Base-by-base conservation (phyloP, 2,888 invertebrate genomes). In the Eulithis testata region DNA sequence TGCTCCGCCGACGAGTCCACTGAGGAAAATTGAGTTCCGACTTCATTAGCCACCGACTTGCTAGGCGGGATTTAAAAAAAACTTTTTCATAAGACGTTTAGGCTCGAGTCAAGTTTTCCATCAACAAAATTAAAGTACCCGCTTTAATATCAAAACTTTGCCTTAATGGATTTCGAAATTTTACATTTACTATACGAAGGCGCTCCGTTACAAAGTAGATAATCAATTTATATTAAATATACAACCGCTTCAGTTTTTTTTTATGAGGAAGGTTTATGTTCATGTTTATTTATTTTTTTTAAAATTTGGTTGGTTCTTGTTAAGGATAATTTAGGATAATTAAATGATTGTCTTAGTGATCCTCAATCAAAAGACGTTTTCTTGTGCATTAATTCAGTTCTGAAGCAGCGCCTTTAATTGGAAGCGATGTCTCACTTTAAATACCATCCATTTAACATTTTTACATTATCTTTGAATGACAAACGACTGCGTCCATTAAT, bases 121-220 rank as follows among this genome's bases (percentile, higher is more conserved):
- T 91, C 90, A 90, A 87, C 89, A 85, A 88, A 90, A 90, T 91
- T 86, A 90, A 89, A 88, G 88, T 88, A 83, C 87, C 82, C 85
- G 83, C 86, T 87, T 72, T 88, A 88, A 89, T 89, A 89, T 87
- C 87, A 84, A 87, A 91, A 90, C 86, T 91, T 90, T 79, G 78
- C 76, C 77, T 76, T 90, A 90, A 91, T 90, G 91, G 91, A 89
- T 91, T 90, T 86, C 83, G 81, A 69, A 89, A 91, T 90, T 90
- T 88, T 83, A 87, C 88, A 89, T 89, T 90, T 89, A 88, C 87
- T 85, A 70, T 73, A 64, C 69, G 65, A 72, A 59, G 68, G 71
- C 52, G 70, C 72, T 74, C 68, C 65, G 66, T 71, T 71, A 70
- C 71, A 69, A 70, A 72, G 72, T 73, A 68, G 68, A 69, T 75